These are phyloP conservation scores for Heteromormyrus szaboi DNA, from an alignment of 2,797 vertebrate species.

Conservation along the genomic window DNA sequence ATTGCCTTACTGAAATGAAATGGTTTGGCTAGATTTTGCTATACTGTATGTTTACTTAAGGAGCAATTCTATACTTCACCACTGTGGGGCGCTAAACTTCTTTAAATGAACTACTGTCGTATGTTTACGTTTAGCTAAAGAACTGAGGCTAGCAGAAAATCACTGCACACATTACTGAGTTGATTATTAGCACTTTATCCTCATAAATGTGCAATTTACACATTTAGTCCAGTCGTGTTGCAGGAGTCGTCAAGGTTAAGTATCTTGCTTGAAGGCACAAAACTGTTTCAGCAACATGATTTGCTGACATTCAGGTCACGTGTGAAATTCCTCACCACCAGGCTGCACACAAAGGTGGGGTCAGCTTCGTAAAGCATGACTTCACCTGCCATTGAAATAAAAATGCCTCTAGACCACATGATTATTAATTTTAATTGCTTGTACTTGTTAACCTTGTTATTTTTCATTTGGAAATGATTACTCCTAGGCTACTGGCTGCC, in stretches of 20 bases:
- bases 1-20: not conserved
- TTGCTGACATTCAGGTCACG: not conserved
- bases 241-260: not conserved
- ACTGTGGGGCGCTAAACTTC: conserved; percentile 40
- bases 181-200: not conserved
- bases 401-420: not conserved
- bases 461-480: not conserved
- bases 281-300: not conserved
- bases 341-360: not conserved
- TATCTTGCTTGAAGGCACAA: not conserved
- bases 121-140: not conserved
- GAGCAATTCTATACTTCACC: conserved; percentile 16
- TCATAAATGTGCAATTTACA: not conserved
- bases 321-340: not conserved
- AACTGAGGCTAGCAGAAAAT: not conserved
- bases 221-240: not conserved
- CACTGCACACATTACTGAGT: not conserved
- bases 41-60: not conserved
- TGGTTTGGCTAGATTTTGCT: not conserved
- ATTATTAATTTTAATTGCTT: not conserved
- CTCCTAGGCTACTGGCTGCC: conserved; percentile 87
- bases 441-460: not conserved
- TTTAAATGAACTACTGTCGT: not conserved
- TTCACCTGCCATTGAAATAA: not conserved
- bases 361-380: not conserved